A percentile compares a stretch with the other conserved stretches of the same genome.
Conservation (phyloP, 1,140 invertebrate genomes). For the Papilio polyxenes region DNA sequence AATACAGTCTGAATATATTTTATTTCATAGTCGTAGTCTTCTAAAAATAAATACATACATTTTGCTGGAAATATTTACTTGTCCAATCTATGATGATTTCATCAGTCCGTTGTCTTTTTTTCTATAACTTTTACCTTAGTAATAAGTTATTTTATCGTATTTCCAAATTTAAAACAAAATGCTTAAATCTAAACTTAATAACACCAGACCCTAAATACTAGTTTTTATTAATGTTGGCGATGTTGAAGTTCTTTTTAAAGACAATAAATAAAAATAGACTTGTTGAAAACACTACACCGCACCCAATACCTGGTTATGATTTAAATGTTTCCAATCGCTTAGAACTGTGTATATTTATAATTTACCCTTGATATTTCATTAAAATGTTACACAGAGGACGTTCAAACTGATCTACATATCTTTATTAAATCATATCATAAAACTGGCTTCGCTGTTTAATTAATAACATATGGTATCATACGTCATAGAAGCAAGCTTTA, state of each 20-base stretch:
- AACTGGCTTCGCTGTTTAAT: constrained; percentile 7
- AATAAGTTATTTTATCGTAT: background rate
- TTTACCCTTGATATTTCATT: constrained; percentile 13
- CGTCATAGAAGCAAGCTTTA: background rate
- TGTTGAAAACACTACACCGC: background rate
- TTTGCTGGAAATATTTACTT: background rate
- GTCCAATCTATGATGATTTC: background rate
- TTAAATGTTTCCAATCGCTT: background rate
- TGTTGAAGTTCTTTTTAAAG: background rate
- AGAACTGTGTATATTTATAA: constrained; percentile 2
- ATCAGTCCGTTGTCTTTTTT: background rate
- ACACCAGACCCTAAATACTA: background rate
- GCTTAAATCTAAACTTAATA: background rate
- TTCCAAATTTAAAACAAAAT: background rate
- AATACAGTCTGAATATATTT: background rate
- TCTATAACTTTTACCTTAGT: background rate
- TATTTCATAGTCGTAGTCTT: background rate
- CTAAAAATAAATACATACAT: background rate
- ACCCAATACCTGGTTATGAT: background rate
- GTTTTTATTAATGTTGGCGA: background rate
- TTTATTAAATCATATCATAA: constrained; percentile 3
- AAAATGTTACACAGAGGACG: constrained; percentile 7
- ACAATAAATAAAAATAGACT: background rate
- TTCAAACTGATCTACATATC: constrained; percentile 21
- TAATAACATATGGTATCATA: background rate